Base-by-base conservation (phyloP, 2,888 invertebrate species). In the Euzetes globulus region DNA sequence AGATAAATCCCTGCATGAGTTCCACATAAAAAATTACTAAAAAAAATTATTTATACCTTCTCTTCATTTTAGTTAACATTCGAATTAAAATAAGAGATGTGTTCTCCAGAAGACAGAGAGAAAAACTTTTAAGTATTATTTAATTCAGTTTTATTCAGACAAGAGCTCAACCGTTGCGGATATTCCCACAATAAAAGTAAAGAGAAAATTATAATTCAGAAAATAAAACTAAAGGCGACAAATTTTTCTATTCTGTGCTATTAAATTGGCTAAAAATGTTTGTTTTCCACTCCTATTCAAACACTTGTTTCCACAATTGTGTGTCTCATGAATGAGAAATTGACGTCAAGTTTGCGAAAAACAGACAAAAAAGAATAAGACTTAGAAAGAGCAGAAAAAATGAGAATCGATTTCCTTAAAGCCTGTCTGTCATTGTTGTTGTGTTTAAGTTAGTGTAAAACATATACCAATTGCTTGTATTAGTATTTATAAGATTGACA, bases 371-470 rank as follows among this genome's bases (percentile, higher is more conserved):
- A n/a, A 50, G 15, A 11, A 50, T n/a, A n/a, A 50, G 15, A 50
- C 7, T 13, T 50, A 17, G 4, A 50, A 50, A 41, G 41, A 41
- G 11, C n/a, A 41, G 11, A 41, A 11, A 5, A 41, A 41, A 41
- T 41, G 11, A 9, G 7, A 41, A 41, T 41, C 41, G 41, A 41
- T 41, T 41, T 41, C 41, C 41, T 41, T 11, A 41, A 41, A 41
- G 41, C 17, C 17, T 52, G 52, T n/a, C 9, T 19, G 19, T n/a
- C 19, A 19, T 52, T n/a, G 52, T n/a, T 52, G 17, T 52, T 17
- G 52, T 52, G 52, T 52, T 41, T 52, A 52, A 52, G 52, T 52
- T 52, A 52, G 52, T 52, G 52, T 52, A 52, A 52, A 52, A 52
- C 52, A 52, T 52, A 52, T n/a, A 19, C n/a, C 9, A 52, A 52